These are phyloP conservation scores for Tetramorium bicarinatum DNA, from an alignment of 2,888 invertebrate genomes.

Conservation along the genomic window DNA sequence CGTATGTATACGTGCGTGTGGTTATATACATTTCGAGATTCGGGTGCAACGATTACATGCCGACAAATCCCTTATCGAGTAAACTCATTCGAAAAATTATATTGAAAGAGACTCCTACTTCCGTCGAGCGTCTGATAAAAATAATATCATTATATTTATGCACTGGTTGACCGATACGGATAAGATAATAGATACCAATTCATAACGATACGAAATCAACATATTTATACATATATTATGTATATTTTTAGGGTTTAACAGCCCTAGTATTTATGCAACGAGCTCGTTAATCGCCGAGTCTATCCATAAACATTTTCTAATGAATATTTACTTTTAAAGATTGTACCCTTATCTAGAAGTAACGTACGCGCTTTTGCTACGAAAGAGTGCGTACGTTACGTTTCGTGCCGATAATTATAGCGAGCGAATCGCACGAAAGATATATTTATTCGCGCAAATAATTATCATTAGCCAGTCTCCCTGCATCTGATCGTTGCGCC, in stretches of 20 bases:
- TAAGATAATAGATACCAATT: slow-evolving; percentile 27
- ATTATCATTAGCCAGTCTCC: slow-evolving; percentile 12
- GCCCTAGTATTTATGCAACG: not conserved
- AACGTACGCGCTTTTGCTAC: not conserved
- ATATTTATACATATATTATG: not conserved
- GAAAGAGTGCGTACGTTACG: not conserved
- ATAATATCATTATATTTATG: slow-evolving; percentile 6
- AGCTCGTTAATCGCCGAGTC: not conserved
- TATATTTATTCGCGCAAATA: not conserved
- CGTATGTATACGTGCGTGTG: slow-evolving; percentile 59
- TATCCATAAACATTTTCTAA: slow-evolving; percentile 2
- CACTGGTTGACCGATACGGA: slow-evolving; percentile 2
- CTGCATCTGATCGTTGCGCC: slow-evolving; percentile 65
- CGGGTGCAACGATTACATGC: slow-evolving; percentile 64
- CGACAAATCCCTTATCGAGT: not conserved
- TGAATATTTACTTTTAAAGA: slow-evolving; percentile 17
- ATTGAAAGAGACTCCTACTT: not conserved
- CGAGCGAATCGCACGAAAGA: not conserved
- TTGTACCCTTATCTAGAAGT: not conserved
- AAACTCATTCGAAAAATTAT: not conserved
- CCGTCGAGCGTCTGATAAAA: not conserved
- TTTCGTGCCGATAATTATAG: slow-evolving; percentile 3
- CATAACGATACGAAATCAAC: not conserved
- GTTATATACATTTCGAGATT: slow-evolving; percentile 75
- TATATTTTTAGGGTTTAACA: slow-evolving; percentile 2